Percentiles rank a stretch among this genome's conserved stretches.
These are phyloP conservation scores for Podarcis cretensis DNA, from an alignment of 2,113 vertebrate species.

Conservation along the genomic window DNA sequence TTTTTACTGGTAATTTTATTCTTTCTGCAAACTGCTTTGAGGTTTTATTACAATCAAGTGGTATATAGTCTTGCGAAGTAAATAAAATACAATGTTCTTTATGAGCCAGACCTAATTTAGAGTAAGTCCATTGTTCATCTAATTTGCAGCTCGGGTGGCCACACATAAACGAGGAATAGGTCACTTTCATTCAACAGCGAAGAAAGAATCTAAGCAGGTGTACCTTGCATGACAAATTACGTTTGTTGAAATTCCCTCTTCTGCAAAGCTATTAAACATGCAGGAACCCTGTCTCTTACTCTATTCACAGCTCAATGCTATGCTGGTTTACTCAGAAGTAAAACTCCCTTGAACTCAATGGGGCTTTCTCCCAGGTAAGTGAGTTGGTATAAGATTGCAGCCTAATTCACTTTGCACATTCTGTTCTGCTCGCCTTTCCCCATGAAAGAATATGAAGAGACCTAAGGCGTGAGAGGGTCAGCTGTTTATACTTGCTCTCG, in stretches of 20 bases:
- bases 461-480: not conserved
- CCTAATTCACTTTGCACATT: not conserved
- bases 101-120: too few relatives aligned
- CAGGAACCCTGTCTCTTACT: not conserved
- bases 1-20: too few relatives aligned
- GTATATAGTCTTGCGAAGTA: too few relatives aligned
- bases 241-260: not conserved
- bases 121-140: too few relatives aligned
- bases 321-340: not conserved
- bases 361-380: not conserved
- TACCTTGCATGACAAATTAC: not conserved
- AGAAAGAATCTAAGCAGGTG: not conserved
- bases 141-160: too few relatives aligned
- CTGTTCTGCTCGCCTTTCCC: not conserved
- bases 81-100: too few relatives aligned
- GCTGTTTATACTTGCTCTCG: not conserved
- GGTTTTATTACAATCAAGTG: too few relatives aligned
- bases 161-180: too few relatives aligned
- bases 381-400: not conserved
- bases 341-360: not conserved
- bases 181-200: not conserved
- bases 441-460: not conserved
- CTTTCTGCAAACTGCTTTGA: too few relatives aligned
- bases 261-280: not conserved
- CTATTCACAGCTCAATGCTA: not conserved